Percentiles rank a stretch among this genome's conserved stretches.
Evolutionary conservation across 1,140 invertebrate genomes (phyloP).

Genomic region (Dendrolimus punctatus): DNA sequence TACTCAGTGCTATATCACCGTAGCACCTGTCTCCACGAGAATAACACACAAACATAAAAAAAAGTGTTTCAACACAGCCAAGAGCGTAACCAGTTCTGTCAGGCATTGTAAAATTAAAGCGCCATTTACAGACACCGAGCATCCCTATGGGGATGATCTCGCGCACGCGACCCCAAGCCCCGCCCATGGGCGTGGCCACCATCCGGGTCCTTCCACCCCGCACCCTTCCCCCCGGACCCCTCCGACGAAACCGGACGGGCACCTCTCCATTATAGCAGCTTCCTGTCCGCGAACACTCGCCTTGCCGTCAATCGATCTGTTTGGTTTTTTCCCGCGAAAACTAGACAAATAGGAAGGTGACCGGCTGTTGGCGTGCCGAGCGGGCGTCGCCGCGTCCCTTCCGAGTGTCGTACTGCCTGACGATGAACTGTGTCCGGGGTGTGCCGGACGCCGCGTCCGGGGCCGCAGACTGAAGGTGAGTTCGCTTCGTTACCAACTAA

Average conservation of each 20-base stretch:
- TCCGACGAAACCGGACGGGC: slow-evolving; percentile 50
- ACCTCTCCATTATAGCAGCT: slow-evolving; percentile 61
- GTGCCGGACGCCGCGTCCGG: slow-evolving; percentile 14
- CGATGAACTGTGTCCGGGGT: slow-evolving; percentile 21
- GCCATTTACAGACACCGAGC: slow-evolving; percentile 4
- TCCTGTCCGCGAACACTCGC: slow-evolving; percentile 62
- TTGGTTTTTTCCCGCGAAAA: slow-evolving; percentile 50
- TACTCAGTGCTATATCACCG: background rate
- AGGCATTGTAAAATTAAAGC: slow-evolving; percentile 4
- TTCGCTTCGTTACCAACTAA: no score
- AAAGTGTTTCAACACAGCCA: slow-evolving; percentile 3
- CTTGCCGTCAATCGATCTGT: slow-evolving; percentile 62
- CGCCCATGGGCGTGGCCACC: slow-evolving; percentile 43
- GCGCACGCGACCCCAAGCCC: slow-evolving; percentile 43
- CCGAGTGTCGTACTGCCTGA: slow-evolving; percentile 41
- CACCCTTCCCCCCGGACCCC: slow-evolving; percentile 33
- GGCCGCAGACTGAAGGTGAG: slow-evolving; percentile 18
- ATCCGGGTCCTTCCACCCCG: slow-evolving; percentile 15
- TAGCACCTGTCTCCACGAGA: background rate
- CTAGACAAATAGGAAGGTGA: slow-evolving; percentile 34
- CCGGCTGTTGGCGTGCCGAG: slow-evolving; percentile 8
- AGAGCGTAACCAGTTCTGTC: slow-evolving; percentile 4
- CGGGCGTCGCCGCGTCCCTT: slow-evolving; percentile 28
- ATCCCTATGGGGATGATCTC: slow-evolving; percentile 30
- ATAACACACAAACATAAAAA: background rate